phyloP scores from a whole-genome alignment of 1,140 invertebrate genomes.

The Diachasmimorpha longicaudata region DNA sequence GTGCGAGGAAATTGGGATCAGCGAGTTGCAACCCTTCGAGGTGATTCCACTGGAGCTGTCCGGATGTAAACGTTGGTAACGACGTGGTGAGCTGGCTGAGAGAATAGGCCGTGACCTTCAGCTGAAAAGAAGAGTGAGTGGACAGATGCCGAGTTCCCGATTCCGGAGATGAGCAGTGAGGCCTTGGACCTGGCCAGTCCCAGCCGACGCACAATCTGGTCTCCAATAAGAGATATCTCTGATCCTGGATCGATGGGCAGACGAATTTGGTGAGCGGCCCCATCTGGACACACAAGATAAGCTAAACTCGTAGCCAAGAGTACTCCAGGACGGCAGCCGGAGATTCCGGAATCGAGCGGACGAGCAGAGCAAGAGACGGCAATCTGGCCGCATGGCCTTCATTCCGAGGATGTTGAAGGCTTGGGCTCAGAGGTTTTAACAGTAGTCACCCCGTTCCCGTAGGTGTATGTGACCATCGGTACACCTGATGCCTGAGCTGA shows the following conservation, averaged over 20 bases:
- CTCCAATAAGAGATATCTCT: conserved; percentile 18
- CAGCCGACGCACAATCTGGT: conserved; percentile 11
- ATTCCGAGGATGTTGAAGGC: no score
- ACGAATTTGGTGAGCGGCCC: conserved; percentile 1
- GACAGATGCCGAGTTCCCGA: conserved; percentile 1
- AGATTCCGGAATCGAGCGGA: neutral
- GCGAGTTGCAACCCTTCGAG: no score
- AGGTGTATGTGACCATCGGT: no score
- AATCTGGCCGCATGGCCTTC: neutral
- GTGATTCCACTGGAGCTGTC: no score
- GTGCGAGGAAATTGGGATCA: no score
- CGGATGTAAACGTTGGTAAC: neutral
- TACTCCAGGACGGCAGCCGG: neutral
- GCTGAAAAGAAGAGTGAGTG: neutral
- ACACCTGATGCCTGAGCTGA: no score
- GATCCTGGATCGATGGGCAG: conserved; percentile 25
- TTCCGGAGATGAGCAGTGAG: conserved; percentile 15
- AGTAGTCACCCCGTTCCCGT: no score
- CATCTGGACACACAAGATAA: neutral
- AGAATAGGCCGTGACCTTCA: neutral
- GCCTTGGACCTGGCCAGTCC: neutral
- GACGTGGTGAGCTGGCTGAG: neutral
- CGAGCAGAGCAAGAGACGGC: neutral
- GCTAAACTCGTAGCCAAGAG: neutral
- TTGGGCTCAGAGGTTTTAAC: no score